Conservation (phyloP, 92 coral and sea anemone genomes). For the Zoanthus sociatus region DNA sequence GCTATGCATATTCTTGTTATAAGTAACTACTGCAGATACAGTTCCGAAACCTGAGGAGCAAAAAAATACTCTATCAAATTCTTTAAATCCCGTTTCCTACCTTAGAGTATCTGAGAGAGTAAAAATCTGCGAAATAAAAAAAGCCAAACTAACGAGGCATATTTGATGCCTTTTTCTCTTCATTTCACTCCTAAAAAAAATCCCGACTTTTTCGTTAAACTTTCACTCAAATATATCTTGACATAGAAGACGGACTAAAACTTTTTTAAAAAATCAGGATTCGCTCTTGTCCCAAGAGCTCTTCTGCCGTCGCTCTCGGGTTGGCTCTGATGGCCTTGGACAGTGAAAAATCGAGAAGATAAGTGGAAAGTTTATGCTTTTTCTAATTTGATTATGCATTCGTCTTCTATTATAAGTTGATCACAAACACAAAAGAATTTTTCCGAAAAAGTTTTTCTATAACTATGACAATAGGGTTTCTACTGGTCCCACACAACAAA, state of each 20-base stretch:
- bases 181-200: slow-evolving; percentile 5
- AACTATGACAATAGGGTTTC: slow-evolving; percentile 41
- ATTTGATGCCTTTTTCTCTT: slow-evolving; percentile 16
- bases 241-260: not conserved
- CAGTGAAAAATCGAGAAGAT: not conserved
- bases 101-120: slow-evolving; percentile 27
- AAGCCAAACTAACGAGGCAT: not conserved
- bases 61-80: not conserved
- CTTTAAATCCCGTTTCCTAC: slow-evolving; percentile 8
- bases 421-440: slow-evolving; percentile 44
- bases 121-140: slow-evolving; percentile 17
- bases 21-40: not conserved
- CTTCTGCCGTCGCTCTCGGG: slow-evolving; percentile 1
- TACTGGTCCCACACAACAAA: slow-evolving; percentile 42
- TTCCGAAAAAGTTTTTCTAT: slow-evolving; percentile 37
- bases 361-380: slow-evolving; percentile 10
- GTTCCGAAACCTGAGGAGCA: not conserved
- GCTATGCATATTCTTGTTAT: not conserved
- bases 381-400: slow-evolving; percentile 34
- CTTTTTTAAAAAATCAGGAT: not conserved
- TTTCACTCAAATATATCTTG: not conserved
- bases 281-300: slow-evolving; percentile 21
- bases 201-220: not conserved
- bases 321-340: slow-evolving; percentile 30
- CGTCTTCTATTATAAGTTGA: slow-evolving; percentile 26